Evolutionary conservation across 1,140 invertebrate genomes (phyloP).

Genomic region (Conopomorpha cramerella): DNA sequence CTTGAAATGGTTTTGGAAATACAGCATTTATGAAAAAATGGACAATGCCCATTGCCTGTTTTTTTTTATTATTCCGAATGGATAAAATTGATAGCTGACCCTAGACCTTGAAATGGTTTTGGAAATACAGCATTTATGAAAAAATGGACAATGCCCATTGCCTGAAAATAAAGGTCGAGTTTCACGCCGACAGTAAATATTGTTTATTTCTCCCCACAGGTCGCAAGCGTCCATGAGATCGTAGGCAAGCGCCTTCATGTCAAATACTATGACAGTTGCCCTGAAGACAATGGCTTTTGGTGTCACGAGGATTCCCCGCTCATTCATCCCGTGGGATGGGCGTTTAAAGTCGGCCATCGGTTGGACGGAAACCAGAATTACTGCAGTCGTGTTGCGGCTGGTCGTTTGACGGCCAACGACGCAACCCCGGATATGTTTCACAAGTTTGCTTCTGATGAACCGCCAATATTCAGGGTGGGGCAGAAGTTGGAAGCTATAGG

Average conservation of each 20-base stretch:
- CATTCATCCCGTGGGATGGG: conserved; percentile 96
- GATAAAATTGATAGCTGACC: no score
- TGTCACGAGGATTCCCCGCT: conserved; percentile 93
- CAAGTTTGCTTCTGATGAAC: conserved; percentile 35
- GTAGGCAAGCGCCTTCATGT: conserved; percentile 90
- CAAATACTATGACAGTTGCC: conserved; percentile 83
- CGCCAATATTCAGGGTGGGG: conserved; percentile 74
- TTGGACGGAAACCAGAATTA: conserved; percentile 82
- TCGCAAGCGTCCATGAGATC: conserved; percentile 85
- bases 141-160: no score
- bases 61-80: no score
- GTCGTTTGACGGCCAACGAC: conserved; percentile 72
- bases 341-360: conserved; percentile 82
- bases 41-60: no score
- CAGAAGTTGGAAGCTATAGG: conserved; percentile 97
- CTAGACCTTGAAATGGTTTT: no score
- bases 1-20: no score
- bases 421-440: conserved; percentile 65
- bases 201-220: conserved; percentile 22
- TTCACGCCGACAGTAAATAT: no score
- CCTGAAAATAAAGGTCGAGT: no score
- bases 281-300: conserved; percentile 89
- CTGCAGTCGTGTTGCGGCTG: conserved; percentile 66
- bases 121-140: no score
- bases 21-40: no score